Evolutionary conservation across 2,113 vertebrate species (phyloP).

Genomic region (Colinus virginianus): DNA sequence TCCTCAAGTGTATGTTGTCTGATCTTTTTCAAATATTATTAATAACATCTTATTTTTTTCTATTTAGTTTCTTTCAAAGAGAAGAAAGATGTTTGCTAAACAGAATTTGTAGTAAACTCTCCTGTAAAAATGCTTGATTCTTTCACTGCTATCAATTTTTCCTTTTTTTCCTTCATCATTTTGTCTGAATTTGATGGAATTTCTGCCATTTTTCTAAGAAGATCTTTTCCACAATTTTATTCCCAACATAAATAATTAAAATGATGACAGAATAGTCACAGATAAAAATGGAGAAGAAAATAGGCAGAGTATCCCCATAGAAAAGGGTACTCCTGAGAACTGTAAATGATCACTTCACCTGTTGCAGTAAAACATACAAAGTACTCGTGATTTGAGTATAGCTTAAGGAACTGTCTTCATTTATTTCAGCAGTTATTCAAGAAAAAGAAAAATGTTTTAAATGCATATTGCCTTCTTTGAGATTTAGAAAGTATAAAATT

Average conservation of each 20-base stretch:
- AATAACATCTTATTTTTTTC: background rate
- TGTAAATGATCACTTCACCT: background rate
- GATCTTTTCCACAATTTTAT: background rate
- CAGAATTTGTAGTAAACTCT: slow-evolving; percentile 3
- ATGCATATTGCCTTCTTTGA: background rate
- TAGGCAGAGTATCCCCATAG: fast-evolving
- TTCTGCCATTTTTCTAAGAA: slow-evolving; percentile 32
- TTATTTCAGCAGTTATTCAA: background rate
- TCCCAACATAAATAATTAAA: background rate
- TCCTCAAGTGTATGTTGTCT: background rate
- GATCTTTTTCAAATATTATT: background rate
- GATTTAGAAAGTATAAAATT: background rate
- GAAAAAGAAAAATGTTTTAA: background rate
- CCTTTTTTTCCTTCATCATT: background rate
- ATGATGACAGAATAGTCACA: background rate
- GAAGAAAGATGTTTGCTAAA: background rate
- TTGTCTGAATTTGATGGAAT: slow-evolving; percentile 15
- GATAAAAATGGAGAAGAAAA: background rate
- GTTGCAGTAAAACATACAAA: background rate
- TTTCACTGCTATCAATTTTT: background rate
- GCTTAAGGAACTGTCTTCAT: background rate
- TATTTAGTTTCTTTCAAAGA: background rate
- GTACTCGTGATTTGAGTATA: background rate
- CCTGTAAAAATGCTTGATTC: slow-evolving; percentile 56
- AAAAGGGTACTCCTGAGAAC: background rate